Percentiles rank a stretch among this genome's conserved stretches.
These are phyloP conservation scores for Linnaemya vulpina DNA, from an alignment of 2,888 invertebrate genomes.

Conservation along the genomic window DNA sequence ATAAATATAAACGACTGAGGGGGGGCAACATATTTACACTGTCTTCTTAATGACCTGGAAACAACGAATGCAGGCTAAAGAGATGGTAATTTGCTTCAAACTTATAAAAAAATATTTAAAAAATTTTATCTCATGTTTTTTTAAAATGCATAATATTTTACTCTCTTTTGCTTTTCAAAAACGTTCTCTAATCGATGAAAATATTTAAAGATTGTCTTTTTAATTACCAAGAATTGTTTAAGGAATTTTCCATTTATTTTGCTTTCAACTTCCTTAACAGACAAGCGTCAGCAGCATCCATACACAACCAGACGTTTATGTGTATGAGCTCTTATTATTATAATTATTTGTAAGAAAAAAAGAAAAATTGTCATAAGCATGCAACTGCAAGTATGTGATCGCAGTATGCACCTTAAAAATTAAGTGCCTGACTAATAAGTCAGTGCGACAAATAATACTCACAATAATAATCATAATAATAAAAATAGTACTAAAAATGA, in stretches of 20 bases:
- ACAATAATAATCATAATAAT: slow-evolving; percentile 61
- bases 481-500: slow-evolving; percentile 47
- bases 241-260: slow-evolving; percentile 37
- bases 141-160: too few relatives aligned
- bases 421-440: slow-evolving; percentile 55
- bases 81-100: not conserved
- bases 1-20: slow-evolving; percentile 1
- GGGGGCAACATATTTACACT: slow-evolving; percentile 1
- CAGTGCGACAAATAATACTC: slow-evolving; percentile 58
- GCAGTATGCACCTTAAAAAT: slow-evolving; percentile 33
- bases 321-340: not conserved
- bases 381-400: slow-evolving; percentile 3
- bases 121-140: too few relatives aligned
- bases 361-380: not conserved
- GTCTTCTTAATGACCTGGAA: slow-evolving; percentile 6
- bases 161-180: not conserved
- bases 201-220: slow-evolving; percentile 15
- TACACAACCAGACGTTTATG: not conserved
- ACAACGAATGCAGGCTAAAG: not conserved
- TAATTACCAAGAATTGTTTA: slow-evolving; percentile 41
- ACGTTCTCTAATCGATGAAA: not conserved
- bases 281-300: not conserved
- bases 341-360: not conserved
- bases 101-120: not conserved
- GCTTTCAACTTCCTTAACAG: not conserved